These are phyloP conservation scores for Caretta caretta DNA, from an alignment of 2,113 vertebrate species.

Conservation along the genomic window DNA sequence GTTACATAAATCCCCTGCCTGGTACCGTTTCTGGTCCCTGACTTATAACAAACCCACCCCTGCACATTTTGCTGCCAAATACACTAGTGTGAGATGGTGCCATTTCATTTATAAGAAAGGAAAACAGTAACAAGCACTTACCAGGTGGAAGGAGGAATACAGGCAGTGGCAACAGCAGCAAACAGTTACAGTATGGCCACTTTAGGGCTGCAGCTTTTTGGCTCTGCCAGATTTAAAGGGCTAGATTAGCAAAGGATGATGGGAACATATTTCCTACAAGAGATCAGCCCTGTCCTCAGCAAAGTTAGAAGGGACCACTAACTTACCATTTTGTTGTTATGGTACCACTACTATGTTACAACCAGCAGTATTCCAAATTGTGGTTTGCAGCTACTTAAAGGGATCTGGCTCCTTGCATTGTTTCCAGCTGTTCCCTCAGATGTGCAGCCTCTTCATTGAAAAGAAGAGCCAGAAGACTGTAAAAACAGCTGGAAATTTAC, in stretches of 20 bases:
- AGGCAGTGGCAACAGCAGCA: neutral
- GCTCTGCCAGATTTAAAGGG: neutral
- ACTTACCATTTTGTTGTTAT: neutral
- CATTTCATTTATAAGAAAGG: neutral
- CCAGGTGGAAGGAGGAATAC: neutral
- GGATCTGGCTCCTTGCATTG: neutral
- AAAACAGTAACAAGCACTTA: neutral
- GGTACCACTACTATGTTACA: neutral
- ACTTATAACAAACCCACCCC: neutral
- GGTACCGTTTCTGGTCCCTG: neutral
- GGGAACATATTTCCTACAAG: neutral
- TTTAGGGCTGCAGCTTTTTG: neutral
- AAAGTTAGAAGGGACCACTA: neutral
- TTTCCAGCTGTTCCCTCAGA: conserved; percentile 4
- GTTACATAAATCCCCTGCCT: neutral
- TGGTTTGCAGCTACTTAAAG: neutral
- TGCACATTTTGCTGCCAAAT: neutral
- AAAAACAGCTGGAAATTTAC: neutral
- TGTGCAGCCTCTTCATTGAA: neutral
- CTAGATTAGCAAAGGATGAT: neutral
- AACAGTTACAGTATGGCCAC: neutral
- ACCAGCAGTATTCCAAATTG: neutral
- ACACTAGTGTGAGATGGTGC: neutral
- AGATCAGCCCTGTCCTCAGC: neutral
- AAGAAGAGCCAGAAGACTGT: neutral